Evolutionary conservation across 2,888 invertebrate genomes (phyloP), one percentile per base, ranked within the genome.

Genomic region (Mantis religiosa): DNA sequence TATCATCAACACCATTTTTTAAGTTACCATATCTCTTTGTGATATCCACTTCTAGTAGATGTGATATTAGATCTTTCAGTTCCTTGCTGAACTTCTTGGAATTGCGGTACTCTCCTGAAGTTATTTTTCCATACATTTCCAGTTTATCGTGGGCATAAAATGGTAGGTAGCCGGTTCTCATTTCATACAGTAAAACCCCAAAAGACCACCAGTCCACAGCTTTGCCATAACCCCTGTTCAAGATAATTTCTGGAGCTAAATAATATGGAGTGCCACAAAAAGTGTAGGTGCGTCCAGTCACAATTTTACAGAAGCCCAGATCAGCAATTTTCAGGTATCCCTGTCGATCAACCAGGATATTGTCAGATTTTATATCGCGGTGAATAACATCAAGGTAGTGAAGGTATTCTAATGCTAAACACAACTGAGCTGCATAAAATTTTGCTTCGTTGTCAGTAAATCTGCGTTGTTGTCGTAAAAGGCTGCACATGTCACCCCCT

Each of bases 191-290:
- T 6, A 99, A 94, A 0, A 98, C 96, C 0, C 98, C 99, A 90
- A 98, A 96, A 0, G 98, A 97, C 99, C 99, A 99, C 98, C 98
- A 99, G 92, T 99, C 99, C 0, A 98, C 99, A 0, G 98, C 97
- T 91, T 96, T 96, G 86, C 98, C 98, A 93, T 99, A 99, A 0
- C 98, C 98, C 93, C 97, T 98, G 90, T 97, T 97, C 91, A 98
- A 94, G 91, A 99, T 98, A 3, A 90, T 88, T 34, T 90, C 90
- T 4, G 90, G 90, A 7, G 90, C 90, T 12, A 90, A 86, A 54
- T 90, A 90, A 30, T 90, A 89, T 15, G 90, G 89, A 9, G 90
- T 90, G 41, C 90, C 90, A 28, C 90, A 90, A 3, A 89, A 41
- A 7, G 90, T 90, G 89, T 89, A 90, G 3, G 88, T 88, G 27